A percentile compares a stretch with the other conserved stretches of the same genome.
Conservation (phyloP, 1,140 invertebrate genomes). For the Melanaphis sacchari region DNA sequence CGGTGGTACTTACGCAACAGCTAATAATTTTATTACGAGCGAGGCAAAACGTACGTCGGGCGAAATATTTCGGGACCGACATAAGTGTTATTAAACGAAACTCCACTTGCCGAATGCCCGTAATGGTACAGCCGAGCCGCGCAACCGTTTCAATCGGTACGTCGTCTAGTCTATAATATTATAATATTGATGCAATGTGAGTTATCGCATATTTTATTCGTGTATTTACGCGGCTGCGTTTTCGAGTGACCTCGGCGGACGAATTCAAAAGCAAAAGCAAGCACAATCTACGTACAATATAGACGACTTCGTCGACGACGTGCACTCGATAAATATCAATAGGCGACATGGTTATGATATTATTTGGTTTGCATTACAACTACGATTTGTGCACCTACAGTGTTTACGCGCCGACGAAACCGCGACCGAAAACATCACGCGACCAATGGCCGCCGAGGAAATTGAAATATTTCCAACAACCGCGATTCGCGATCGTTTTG, state of each 20-base stretch:
- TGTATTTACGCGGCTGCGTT: neutral
- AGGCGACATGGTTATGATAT: neutral
- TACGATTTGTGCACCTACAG: neutral
- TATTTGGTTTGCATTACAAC: neutral
- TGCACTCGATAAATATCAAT: neutral
- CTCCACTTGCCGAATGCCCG: neutral
- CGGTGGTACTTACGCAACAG: neutral
- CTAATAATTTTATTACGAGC: neutral
- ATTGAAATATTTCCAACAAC: neutral
- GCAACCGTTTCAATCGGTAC: neutral
- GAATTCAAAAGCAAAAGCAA: neutral
- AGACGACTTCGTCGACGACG: too few relatives aligned
- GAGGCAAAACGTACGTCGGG: neutral
- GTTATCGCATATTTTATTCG: neutral
- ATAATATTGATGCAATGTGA: neutral
- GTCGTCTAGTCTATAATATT: neutral
- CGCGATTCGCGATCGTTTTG: neutral
- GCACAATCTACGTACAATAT: too few relatives aligned
- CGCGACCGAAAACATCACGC: neutral
- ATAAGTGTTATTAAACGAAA: slow-evolving; percentile 23
- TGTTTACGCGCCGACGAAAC: neutral
- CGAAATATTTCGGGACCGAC: neutral
- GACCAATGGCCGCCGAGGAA: neutral
- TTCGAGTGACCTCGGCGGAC: neutral
- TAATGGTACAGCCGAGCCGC: neutral